Base-by-base conservation (phyloP, 2,888 invertebrate genomes). In the Acleris sparsana region DNA sequence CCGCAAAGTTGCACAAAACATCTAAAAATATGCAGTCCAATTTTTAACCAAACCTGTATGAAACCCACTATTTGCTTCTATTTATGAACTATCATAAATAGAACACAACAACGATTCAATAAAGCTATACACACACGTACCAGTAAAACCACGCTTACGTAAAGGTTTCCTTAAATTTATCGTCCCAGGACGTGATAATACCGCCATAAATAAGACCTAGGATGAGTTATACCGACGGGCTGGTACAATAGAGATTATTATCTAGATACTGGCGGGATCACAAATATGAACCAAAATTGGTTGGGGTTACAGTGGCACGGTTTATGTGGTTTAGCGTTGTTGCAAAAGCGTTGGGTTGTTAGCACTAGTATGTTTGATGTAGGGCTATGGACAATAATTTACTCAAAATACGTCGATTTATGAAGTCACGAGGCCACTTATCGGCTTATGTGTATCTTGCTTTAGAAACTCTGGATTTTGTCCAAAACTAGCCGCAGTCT, bases 121-220 rank as follows among this genome's bases (percentile, higher is more conserved):
- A 57, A 57, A 20, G 22, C 5, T 57, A 44, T 17, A 57, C n/a
- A 56, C 25, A 55, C 39, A 56, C 18, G 43, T 46, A 22, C 16
- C 46, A 17, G n/a, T 5, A 20, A 57, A 57, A 25, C 57, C 16
- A 55, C 55, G 55, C 43, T 57, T 57, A 46, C 46, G 22, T 57
- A 55, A 55, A 55, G 43, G 55, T 55, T 57, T 46, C 20, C 52
- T 25, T 52, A 43, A 43, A 57, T 57, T 57, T 57, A 57, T 17
- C 44, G 44, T 46, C 57, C 25, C 44, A 53, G 59, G 71, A 70
- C 70, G 69, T 71, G 72, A 73, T 75, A 76, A 75, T 71, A 69
- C 72, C 67, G 62, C 72, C 68, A 75, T 78, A 76, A 76, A 76
- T 73, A 76, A 73, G 73, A 71, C 68, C 66, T 71, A 71, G 73